These are phyloP conservation scores for Melipona quadrifasciata DNA, from an alignment of 1,140 invertebrate genomes.

Conservation along the genomic window DNA sequence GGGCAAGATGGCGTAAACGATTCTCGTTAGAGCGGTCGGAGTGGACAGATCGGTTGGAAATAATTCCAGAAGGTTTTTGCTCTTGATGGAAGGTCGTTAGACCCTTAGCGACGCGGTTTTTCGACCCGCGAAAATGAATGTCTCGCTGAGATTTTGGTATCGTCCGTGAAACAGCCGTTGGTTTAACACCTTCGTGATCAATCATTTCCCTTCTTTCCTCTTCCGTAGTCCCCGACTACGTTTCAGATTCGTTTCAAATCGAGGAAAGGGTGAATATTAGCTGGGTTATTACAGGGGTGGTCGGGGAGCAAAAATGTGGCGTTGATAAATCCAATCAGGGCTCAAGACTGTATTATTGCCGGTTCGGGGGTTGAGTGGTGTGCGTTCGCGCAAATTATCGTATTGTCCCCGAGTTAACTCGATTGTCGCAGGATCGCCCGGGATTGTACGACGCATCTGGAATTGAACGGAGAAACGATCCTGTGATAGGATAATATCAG, in stretches of 20 bases:
- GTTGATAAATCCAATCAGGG: conserved; percentile 43
- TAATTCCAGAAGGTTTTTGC: conserved; percentile 50
- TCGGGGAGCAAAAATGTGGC: conserved; percentile 34
- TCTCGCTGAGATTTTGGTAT: conserved; percentile 55
- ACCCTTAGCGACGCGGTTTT: conserved; percentile 6
- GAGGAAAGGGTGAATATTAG: conserved; percentile 13
- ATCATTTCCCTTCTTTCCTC: not conserved
- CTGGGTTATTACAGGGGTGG: conserved; percentile 15
- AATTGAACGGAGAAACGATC: conserved; percentile 9
- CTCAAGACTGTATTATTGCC: conserved; percentile 44
- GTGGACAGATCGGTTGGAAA: conserved; percentile 18
- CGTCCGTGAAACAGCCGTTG: conserved; percentile 7
- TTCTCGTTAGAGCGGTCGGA: conserved; percentile 33
- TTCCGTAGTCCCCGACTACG: too few relatives aligned
- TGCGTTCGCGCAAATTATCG: conserved; percentile 42
- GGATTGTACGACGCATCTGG: conserved; percentile 20
- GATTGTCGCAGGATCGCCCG: conserved; percentile 44
- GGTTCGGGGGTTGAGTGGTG: not conserved
- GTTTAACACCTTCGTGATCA: not conserved
- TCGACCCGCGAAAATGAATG: conserved; percentile 51
- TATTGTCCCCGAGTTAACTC: conserved; percentile 47
- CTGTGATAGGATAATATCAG: too few relatives aligned
- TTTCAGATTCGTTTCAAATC: conserved; percentile 15
- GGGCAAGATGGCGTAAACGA: conserved; percentile 43
- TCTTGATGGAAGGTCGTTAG: conserved; percentile 45